Evolutionary conservation across 2,888 invertebrate species (phyloP), one percentile per base, ranked within the genome.

Genomic region (Epinotia nisella): DNA sequence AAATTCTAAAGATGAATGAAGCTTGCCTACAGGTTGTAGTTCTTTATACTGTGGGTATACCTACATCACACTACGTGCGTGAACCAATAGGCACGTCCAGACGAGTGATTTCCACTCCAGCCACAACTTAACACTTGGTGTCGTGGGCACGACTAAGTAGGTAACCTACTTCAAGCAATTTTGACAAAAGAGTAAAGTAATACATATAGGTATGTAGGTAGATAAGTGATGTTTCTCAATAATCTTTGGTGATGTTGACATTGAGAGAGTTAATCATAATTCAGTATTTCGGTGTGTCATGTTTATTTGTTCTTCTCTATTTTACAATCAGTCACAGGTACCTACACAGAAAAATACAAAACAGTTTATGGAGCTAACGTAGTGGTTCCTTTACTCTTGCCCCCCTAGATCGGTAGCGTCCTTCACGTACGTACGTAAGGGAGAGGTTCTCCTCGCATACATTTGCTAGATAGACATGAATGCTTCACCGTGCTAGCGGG

Each of bases 221-320:
- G 3, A 3, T 24, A 24, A 24, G 24, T n/a, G n/a, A n/a, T n/a
- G n/a, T n/a, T n/a, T n/a, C n/a, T n/a, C n/a, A n/a, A 3, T 24
- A 3, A 24, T 24, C 24, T 24, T 24, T n/a, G 21, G 35, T 1
- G 3, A 49, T 49, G n/a, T 49, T n/a, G 49, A 15, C 49, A 7
- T 49, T n/a, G 49, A n/a, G 49, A 13, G 3, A 13, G n/a, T 49
- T n/a, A 60, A 41, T 60, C 17, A 60, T 19, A 19, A 60, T 41
- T 29, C n/a, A 29, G 5, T 58, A 58, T 58, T 29, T 58, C 58
- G 29, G 29, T 58, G 58, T 58, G 58, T 58, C 56, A 58, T 7
- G 15, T 58, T 58, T 58, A 58, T 58, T 58, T 58, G 11, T 5
- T n/a, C 35, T n/a, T 49, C 49, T 49, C 49, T 29, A 58, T 58